Conservation (phyloP, 2,113 vertebrate genomes). For the Pogona vitticeps region DNA sequence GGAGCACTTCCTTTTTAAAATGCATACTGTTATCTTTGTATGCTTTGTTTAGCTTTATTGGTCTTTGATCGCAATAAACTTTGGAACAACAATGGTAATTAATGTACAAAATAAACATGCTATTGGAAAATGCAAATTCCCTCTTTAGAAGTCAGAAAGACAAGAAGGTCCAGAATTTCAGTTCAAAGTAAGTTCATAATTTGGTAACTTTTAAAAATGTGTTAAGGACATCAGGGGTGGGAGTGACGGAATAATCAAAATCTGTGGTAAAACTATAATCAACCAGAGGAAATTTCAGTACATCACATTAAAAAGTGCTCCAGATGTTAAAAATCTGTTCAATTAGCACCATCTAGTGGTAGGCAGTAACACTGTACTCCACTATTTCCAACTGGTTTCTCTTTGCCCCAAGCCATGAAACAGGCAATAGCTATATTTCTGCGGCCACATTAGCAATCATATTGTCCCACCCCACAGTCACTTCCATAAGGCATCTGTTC, state of each 20-base stretch:
- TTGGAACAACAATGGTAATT: too few relatives aligned
- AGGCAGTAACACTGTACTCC: not conserved
- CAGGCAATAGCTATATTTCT: not conserved
- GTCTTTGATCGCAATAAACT: too few relatives aligned
- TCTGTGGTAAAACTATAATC: not conserved
- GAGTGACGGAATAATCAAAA: not conserved
- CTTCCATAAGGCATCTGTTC: not conserved
- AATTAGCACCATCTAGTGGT: conserved; percentile 58
- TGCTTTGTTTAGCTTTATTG: too few relatives aligned
- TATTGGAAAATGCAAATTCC: not conserved
- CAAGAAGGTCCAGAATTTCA: too few relatives aligned
- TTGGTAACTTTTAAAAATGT: not conserved
- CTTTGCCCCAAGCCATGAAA: too few relatives aligned
- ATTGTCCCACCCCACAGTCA: too few relatives aligned
- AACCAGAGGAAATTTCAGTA: not conserved
- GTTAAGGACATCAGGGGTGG: not conserved
- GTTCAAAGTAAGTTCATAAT: conserved; percentile 10
- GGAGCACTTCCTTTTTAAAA: too few relatives aligned
- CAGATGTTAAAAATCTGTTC: not conserved
- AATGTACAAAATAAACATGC: not conserved
- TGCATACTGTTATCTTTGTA: too few relatives aligned
- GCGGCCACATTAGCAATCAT: not conserved
- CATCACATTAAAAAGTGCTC: not conserved
- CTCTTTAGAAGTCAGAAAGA: not conserved
- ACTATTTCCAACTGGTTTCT: too few relatives aligned